Evolutionary conservation across 2,888 invertebrate species (phyloP), one percentile per base, ranked within the genome.

Genomic region (Neria commutata): DNA sequence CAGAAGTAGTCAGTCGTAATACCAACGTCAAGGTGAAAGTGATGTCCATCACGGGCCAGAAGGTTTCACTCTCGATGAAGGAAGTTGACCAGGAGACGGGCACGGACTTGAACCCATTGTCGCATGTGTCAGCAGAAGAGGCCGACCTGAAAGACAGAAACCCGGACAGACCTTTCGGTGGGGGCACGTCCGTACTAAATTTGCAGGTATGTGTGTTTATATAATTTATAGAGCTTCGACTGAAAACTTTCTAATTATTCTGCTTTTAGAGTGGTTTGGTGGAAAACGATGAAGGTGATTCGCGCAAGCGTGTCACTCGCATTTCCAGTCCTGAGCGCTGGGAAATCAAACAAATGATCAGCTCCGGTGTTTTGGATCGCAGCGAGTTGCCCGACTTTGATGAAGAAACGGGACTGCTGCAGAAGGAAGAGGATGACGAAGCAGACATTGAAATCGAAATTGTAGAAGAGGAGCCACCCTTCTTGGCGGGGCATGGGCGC

Each of bases 391-490:
- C 98, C 0, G 98, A 98, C 78, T 98, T 98, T 79, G 98, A 99
- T 78, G 97, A 95, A 60, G 98, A 98, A 78, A 94, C 94, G 10
- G 98, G 81, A 3, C 82, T 95, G 8, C 79, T 97, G 49, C 95
- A 95, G 0, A 94, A 95, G 78, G 92, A 94, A 68, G 94, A 94
- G 71, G 93, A 93, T 59, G 94, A 93, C 21, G 98, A 98, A 78
- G 99, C 98, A 56, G 99, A 99, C 75, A 90, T 96, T 54, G 96
- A 97, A 84, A 98, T 99, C 66, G 99, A 99, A 82, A 84, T 99
- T 58, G 98, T 98, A 0, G 99, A 99, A 82, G 99, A 99, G 56
- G 98, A 99, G 77, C 95, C 99, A 0, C 95, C 98, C 0, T 99
- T 99, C 83, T 84, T 99, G 1, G 89, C 92, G 60, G 94, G 95